A percentile compares a stretch with the other conserved stretches of the same genome.
phyloP scores from a whole-genome alignment of 1,140 invertebrate genomes.

The Coelopa frigida region DNA sequence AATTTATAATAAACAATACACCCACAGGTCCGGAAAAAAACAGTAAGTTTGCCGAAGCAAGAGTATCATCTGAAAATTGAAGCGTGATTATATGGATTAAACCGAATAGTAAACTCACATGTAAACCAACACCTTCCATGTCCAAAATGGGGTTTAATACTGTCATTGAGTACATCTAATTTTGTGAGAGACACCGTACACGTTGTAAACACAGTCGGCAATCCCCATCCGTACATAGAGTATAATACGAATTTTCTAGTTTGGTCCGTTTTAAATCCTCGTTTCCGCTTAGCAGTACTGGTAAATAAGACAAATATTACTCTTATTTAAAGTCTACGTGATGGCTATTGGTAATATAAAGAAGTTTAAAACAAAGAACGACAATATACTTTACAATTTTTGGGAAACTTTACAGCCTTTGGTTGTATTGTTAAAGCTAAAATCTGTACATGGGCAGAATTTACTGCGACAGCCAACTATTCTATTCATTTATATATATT shows the following conservation, averaged over 20 bases:
- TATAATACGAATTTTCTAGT: slow-evolving; percentile 51
- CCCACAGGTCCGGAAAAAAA: slow-evolving; percentile 58
- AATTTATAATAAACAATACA: slow-evolving; percentile 54
- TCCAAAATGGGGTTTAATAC: slow-evolving; percentile 50
- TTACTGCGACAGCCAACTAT: no score
- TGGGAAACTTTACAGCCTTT: no score
- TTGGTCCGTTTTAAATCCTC: slow-evolving; percentile 45
- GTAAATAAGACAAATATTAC: slow-evolving; percentile 3
- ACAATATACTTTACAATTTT: no score
- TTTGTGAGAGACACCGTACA: slow-evolving; percentile 47
- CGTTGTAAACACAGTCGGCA: slow-evolving; percentile 48
- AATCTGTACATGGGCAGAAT: no score
- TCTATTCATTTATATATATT: no score
- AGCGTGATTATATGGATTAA: neutral
- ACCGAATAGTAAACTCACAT: slow-evolving; percentile 39
- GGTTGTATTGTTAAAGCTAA: no score
- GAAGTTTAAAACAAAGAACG: no score
- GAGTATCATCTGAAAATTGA: slow-evolving; percentile 27
- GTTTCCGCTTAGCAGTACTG: slow-evolving; percentile 45
- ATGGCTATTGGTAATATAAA: no score
- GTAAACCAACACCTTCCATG: slow-evolving; percentile 51
- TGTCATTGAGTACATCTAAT: slow-evolving; percentile 40
- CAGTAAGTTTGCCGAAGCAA: slow-evolving; percentile 47
- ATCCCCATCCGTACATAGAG: slow-evolving; percentile 55
- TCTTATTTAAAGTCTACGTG: no score